Conservation (phyloP, 2,888 invertebrate genomes). For the Lymantria dispar region DNA sequence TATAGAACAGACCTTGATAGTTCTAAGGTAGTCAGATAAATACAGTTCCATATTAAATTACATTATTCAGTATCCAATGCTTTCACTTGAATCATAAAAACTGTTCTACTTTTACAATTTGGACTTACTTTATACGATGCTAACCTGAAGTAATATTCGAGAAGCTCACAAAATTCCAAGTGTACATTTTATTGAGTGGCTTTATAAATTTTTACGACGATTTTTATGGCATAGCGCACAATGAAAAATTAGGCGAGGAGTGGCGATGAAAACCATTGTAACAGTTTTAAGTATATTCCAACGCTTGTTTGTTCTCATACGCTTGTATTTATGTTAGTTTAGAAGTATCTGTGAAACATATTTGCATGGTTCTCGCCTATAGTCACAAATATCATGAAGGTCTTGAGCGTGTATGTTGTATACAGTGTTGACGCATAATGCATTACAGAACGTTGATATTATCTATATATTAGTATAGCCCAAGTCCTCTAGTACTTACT, state of each 20-base stretch:
- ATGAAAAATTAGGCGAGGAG: conserved; percentile 61
- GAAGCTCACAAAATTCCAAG: conserved; percentile 62
- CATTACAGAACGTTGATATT: no score
- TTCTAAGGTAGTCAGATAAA: conserved; percentile 1
- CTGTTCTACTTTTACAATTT: conserved; percentile 31
- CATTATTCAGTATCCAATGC: conserved; percentile 18
- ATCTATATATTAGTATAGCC: no score
- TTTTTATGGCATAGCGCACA: conserved; percentile 70
- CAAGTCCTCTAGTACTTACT: no score
- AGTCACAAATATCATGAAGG: no score
- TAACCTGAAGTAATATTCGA: conserved; percentile 60
- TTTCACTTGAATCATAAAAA: conserved; percentile 34
- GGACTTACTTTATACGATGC: conserved; percentile 44
- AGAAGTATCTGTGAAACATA: no score
- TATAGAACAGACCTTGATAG: no score
- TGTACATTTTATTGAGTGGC: conserved; percentile 71
- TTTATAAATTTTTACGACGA: conserved; percentile 71
- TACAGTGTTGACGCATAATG: no score
- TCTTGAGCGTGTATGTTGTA: no score
- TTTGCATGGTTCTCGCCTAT: no score
- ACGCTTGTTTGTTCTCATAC: conserved; percentile 37
- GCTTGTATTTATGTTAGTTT: no score
- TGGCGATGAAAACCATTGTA: conserved; percentile 39
- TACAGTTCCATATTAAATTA: conserved; percentile 16
- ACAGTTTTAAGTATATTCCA: conserved; percentile 53